Percentiles rank a stretch among this genome's conserved stretches.
Evolutionary conservation across 2,113 vertebrate genomes (phyloP).

Genomic region (Misgurnus anguillicaudatus): DNA sequence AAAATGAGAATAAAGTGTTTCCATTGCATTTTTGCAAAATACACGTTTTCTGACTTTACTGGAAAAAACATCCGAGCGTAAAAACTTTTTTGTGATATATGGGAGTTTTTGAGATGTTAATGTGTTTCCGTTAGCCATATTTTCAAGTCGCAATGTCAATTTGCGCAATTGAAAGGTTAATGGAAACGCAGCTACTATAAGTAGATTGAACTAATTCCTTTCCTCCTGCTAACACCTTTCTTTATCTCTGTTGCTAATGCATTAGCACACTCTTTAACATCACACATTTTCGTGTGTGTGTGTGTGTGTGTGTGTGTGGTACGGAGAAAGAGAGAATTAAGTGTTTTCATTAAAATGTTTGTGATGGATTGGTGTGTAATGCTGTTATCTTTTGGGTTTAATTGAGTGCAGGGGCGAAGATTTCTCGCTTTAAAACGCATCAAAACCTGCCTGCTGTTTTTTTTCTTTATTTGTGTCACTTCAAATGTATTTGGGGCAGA

Average conservation of each 20-base stretch:
- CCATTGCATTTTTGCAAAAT: too few relatives aligned
- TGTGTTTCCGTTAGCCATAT: too few relatives aligned
- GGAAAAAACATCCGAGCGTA: too few relatives aligned
- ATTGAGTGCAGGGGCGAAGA: constrained; percentile 19
- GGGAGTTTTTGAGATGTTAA: too few relatives aligned
- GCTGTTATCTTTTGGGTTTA: constrained; percentile 28
- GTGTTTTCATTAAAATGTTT: constrained; percentile 17
- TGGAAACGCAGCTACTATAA: background rate
- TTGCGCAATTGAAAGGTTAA: too few relatives aligned
- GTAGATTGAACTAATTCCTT: constrained; percentile 20
- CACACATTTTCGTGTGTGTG: background rate
- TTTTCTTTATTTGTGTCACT: background rate
- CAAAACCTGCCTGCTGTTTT: background rate
- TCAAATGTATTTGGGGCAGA: background rate
- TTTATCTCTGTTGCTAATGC: constrained; percentile 41
- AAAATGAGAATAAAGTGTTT: too few relatives aligned
- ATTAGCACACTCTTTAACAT: constrained; percentile 30
- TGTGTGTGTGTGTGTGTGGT: background rate
- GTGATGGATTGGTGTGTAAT: constrained; percentile 37
- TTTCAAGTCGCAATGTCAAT: too few relatives aligned
- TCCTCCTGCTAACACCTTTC: constrained; percentile 28
- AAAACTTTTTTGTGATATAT: too few relatives aligned
- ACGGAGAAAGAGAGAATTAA: background rate
- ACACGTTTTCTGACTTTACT: too few relatives aligned
- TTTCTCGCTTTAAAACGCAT: constrained; percentile 11